Percentiles rank a stretch among this genome's conserved stretches.
These are phyloP conservation scores for Tortricodes alternella DNA, from an alignment of 2,888 invertebrate species.

Conservation along the genomic window DNA sequence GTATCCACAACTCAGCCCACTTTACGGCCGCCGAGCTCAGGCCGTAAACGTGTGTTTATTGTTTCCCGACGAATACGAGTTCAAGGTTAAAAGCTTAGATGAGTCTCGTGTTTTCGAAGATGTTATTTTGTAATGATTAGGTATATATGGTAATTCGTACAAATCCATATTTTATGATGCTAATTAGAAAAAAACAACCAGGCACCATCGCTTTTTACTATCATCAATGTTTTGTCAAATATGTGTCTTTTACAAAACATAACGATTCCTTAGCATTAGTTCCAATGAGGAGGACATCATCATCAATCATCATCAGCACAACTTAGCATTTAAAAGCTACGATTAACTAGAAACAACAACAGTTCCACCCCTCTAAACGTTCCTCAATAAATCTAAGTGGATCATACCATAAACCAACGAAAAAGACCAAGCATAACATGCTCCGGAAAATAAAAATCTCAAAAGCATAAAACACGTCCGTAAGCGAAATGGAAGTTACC, in stretches of 20 bases:
- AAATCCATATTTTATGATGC: no score
- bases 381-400: conserved; percentile 14
- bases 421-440: conserved; percentile 13
- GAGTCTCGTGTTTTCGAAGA: conserved; percentile 5
- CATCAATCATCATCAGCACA: no score
- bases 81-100: conserved; percentile 45
- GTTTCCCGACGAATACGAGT: conserved; percentile 55
- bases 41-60: conserved; percentile 63
- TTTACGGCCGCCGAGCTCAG: conserved; percentile 59
- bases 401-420: conserved; percentile 20
- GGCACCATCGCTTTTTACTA: no score
- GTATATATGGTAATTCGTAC: no score
- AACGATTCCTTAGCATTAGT: no score
- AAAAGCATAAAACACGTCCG: conserved; percentile 19
- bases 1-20: conserved; percentile 62
- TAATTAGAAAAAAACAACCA: no score
- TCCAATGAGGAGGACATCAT: no score
- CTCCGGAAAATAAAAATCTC: conserved; percentile 11
- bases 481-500: conserved; percentile 50
- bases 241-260: no score
- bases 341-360: neutral
- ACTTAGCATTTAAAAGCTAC: neutral
- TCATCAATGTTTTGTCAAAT: no score
- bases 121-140: no score
- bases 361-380: neutral